Evolutionary conservation across 2,888 invertebrate genomes (phyloP), one percentile per base, ranked within the genome.

Genomic region (Parochlus steinenii): DNA sequence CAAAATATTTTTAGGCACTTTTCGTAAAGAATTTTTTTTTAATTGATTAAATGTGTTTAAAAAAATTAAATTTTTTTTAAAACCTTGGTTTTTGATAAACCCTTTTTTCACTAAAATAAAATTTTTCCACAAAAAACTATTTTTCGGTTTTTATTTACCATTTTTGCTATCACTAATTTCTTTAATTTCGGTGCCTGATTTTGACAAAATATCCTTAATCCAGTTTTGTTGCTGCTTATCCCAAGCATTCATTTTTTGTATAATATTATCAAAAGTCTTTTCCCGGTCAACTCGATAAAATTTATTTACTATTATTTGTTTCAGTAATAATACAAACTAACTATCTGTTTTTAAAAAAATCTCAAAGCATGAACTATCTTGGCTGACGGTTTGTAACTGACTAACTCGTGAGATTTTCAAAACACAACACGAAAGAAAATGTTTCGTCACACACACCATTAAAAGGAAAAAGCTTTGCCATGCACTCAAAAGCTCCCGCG

Each of bases 131-230:
- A 26, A 28, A 5, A 8, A 4, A 19, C 20, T 33, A 26, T 33
- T 28, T 10, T 16, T 19, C 22, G 10, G 22, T 16, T 11, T n/a
- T 22, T 31, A 56, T 55, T 28, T 34, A 34, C 51, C 53, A 39
- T 44, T 36, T 42, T 46, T 45, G 22, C 48, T 46, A 6, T 48
- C 42, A 39, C 53, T 55, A 39, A 55, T 48, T 47, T 55, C 55
- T 43, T 55, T 46, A 34, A 59, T 44, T 42, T 57, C 56, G 17
- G 55, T 57, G 32, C 55, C 53, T 11, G 61, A 60, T 45, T 61
- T 62, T 30, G 56, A 54, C 28, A 62, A 53, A 29, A 62, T 55
- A 51, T 61, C 59, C 47, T 63, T 65, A 46, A 65, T 58, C 64
- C 64, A 65, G 47, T 58, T 58, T 49, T 62, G 61, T 44, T 53